Conservation (phyloP, 2,888 invertebrate genomes). For the Lepidochrysops patricia region DNA sequence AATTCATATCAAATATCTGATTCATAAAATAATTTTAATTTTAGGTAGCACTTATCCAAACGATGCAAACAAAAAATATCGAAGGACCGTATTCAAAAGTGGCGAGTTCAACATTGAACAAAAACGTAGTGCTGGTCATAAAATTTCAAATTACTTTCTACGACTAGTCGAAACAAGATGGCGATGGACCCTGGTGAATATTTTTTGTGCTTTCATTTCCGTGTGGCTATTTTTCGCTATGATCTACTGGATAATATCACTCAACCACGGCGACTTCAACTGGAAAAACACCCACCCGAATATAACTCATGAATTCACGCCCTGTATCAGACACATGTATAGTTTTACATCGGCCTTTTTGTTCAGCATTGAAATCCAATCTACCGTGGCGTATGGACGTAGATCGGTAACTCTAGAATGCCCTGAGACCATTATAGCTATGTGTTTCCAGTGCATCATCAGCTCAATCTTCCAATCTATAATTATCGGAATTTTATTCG, state of each 20-base stretch:
- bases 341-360: constrained; percentile 95
- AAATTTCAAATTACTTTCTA: constrained; percentile 85
- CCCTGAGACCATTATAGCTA: constrained; percentile 92
- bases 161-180: constrained; percentile 89
- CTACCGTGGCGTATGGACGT: constrained; percentile 92
- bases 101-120: constrained; percentile 92
- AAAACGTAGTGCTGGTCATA: constrained; percentile 66
- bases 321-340: constrained; percentile 90
- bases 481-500: constrained; percentile 92
- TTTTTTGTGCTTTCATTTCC: constrained; percentile 86
- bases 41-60: constrained; percentile 21
- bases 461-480: constrained; percentile 91
- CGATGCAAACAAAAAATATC: constrained; percentile 24
- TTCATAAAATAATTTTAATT: neutral
- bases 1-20: too few relatives aligned
- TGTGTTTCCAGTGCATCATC: constrained; percentile 95
- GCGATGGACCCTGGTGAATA: constrained; percentile 93
- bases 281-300: constrained; percentile 76
- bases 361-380: constrained; percentile 96
- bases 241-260: constrained; percentile 93
- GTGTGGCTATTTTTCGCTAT: constrained; percentile 93
- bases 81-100: constrained; percentile 86
- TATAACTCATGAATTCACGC: constrained; percentile 77
- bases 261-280: constrained; percentile 90
- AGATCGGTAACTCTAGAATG: constrained; percentile 93